These are phyloP conservation scores for Gorsachius goisagi DNA, from an alignment of 2,113 vertebrate species.

Conservation along the genomic window DNA sequence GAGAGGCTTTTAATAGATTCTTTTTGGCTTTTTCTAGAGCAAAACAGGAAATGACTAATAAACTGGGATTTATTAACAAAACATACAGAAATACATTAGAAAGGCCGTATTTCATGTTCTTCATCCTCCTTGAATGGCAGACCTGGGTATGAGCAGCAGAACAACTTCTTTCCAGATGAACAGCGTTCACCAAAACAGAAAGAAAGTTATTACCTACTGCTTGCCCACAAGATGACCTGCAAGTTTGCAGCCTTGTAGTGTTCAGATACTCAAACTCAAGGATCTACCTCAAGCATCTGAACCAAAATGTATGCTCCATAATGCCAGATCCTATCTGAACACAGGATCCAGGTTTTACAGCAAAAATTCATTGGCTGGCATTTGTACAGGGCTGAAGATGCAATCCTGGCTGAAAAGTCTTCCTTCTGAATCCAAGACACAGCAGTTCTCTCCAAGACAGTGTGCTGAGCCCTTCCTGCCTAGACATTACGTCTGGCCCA, in stretches of 20 bases:
- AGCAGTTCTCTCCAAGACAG: neutral
- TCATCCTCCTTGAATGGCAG: neutral
- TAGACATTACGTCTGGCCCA: neutral
- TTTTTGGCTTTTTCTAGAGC: neutral
- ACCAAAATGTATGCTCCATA: neutral
- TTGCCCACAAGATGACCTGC: neutral
- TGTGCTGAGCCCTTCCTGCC: neutral
- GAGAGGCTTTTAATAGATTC: neutral
- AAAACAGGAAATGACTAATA: slow-evolving; percentile 47
- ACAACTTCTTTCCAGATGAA: neutral
- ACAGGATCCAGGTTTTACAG: neutral
- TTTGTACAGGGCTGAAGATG: neutral
- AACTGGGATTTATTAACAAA: neutral
- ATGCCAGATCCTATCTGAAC: neutral
- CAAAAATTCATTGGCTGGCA: neutral
- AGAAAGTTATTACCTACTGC: neutral
- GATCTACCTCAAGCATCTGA: neutral
- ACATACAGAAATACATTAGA: neutral
- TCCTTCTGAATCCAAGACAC: neutral
- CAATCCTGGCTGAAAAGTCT: neutral
- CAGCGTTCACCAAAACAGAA: neutral
- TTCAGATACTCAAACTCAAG: neutral
- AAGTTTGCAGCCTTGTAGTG: neutral
- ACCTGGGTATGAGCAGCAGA: neutral
- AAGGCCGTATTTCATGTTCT: neutral